Conservation (phyloP, 2,888 invertebrate genomes). For the Magallana nippona region DNA sequence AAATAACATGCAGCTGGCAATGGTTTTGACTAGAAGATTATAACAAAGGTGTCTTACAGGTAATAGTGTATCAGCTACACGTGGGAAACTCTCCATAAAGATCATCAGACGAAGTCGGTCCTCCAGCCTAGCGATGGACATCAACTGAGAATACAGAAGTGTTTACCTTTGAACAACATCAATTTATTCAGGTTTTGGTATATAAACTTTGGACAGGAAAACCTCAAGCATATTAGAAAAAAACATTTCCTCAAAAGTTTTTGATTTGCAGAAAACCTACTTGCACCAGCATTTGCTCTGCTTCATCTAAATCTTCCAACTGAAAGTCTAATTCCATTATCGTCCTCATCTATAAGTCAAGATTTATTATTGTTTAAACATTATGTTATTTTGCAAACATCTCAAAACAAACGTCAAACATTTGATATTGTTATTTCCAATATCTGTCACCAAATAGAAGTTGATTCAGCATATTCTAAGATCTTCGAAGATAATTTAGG, state of each 20-base stretch:
- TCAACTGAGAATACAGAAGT: slow-evolving; percentile 48
- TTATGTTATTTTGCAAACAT: neutral
- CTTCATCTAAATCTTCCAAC: slow-evolving; percentile 56
- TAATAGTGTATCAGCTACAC: slow-evolving; percentile 46
- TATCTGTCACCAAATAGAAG: too few relatives aligned
- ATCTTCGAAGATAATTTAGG: too few relatives aligned
- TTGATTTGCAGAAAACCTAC: slow-evolving; percentile 27
- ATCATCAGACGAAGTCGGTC: slow-evolving; percentile 57
- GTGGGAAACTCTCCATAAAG: slow-evolving; percentile 54
- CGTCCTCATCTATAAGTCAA: slow-evolving; percentile 46
- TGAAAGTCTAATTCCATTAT: slow-evolving; percentile 51
- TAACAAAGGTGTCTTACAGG: neutral
- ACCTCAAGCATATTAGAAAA: too few relatives aligned
- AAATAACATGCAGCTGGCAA: too few relatives aligned
- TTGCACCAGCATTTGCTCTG: slow-evolving; percentile 59
- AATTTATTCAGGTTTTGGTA: too few relatives aligned
- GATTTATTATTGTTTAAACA: neutral
- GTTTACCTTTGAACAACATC: too few relatives aligned
- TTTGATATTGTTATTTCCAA: too few relatives aligned
- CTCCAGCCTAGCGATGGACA: slow-evolving; percentile 57
- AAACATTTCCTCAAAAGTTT: too few relatives aligned
- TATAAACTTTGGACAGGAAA: too few relatives aligned
- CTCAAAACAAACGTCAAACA: too few relatives aligned
- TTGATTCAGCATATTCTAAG: too few relatives aligned
- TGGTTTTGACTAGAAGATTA: neutral